Evolutionary conservation across 2,113 vertebrate genomes (phyloP), one percentile per base, ranked within the genome.

Genomic region (Spea bombifrons): DNA sequence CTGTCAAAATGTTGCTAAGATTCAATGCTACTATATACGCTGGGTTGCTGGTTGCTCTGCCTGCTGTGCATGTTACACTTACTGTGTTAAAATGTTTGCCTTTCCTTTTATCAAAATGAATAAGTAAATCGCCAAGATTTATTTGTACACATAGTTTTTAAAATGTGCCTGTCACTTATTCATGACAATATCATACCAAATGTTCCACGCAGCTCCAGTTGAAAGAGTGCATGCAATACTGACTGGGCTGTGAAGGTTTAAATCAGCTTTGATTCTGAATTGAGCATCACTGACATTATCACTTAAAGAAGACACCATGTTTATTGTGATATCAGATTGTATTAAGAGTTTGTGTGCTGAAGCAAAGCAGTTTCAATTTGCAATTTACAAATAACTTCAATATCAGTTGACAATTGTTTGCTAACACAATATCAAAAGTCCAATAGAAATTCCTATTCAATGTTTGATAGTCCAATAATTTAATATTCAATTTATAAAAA

Each of bases 101-200:
- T 52, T 68, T 76, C 43, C 65, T 76, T 76, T 76, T 76, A 76
- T 76, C 65, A 48, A 16, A n/a, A 76, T 68, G 68, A 76, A 68
- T 55, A 16, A 12, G 43, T 48, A 17, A 13, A 65, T 46, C 63
- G 52, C 48, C 45, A 68, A 49, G 66, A 75, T 59, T 44, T 75
- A 17, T 8, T 75, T 72, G 15, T 66, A 48, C 43, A 66, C 30
- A 52, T 76, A 53, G 30, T 44, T 46, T 53, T 50, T 45, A 47
- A 44, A 68, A 48, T 69, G 13, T 57, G 44, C 52, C 17, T 74
- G 61, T 52, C 15, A 59, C 55, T 59, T 68, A 13, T 3, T 47
- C 44, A 15, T 68, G 44, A 47, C 65, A 67, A n/a, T 69, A 75
- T 67, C 30, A 50, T 52, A 17, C 30, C 64, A 52, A 55, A 49